Conservation (phyloP, 2,888 invertebrate species). For the Pristionchus entomophagus region DNA sequence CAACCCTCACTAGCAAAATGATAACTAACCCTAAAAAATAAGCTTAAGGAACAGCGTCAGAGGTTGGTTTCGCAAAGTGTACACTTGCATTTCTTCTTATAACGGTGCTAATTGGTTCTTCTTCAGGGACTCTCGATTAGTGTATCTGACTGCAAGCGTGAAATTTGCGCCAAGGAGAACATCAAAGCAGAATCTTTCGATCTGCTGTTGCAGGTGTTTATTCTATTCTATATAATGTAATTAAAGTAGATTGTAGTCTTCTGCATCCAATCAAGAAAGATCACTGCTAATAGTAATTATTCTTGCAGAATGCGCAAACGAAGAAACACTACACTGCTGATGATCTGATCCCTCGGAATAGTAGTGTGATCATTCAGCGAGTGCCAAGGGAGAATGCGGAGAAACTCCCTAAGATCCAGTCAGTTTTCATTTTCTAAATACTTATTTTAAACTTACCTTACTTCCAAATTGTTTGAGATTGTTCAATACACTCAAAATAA, state of each 20-base stretch:
- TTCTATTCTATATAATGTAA: background rate
- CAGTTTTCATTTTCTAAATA: constrained; percentile 50
- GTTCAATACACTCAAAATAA: constrained; percentile 4
- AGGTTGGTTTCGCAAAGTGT: too few species aligned
- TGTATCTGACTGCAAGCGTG: constrained; percentile 93
- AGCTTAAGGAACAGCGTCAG: too few species aligned
- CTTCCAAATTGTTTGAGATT: background rate
- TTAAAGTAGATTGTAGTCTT: background rate
- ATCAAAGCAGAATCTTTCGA: constrained; percentile 92
- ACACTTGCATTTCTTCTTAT: too few species aligned
- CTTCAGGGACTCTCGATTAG: constrained; percentile 90
- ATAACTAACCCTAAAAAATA: too few species aligned
- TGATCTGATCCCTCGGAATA: constrained; percentile 94
- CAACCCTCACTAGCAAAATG: too few species aligned
- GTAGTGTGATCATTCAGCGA: constrained; percentile 93
- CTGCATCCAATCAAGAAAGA: too few species aligned
- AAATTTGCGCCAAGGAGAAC: constrained; percentile 94
- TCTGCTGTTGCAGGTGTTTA: constrained; percentile 83
- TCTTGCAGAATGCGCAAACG: constrained; percentile 81
- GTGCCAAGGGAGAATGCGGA: constrained; percentile 83
- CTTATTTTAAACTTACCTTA: background rate
- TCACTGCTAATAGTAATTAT: background rate
- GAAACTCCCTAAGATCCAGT: constrained; percentile 75
- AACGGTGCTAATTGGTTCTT: too few species aligned
- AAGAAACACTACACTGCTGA: constrained; percentile 88